Evolutionary conservation across 2,888 invertebrate species (phyloP).

Genomic region (Ceramica pisi): DNA sequence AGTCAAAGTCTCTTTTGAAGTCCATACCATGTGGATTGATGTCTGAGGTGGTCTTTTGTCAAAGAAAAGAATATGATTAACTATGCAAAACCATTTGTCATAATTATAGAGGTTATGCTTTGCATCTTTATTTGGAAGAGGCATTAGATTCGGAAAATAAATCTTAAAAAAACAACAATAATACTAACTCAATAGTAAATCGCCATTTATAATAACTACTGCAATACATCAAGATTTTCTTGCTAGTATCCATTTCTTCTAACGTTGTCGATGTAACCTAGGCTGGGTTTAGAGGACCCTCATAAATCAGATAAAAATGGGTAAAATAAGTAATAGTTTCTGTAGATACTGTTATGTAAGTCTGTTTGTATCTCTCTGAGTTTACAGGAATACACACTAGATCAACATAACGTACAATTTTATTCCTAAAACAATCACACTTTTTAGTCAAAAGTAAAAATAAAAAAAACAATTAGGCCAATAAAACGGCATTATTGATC

Average conservation of each 20-base stretch:
- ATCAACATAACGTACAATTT: no score
- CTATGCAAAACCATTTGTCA: background rate
- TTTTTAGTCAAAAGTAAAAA: no score
- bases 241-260: slow-evolving; percentile 13
- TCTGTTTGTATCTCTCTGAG: background rate
- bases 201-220: background rate
- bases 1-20: no score
- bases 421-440: no score
- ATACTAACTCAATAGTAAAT: background rate
- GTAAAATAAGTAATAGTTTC: slow-evolving; percentile 12
- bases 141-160: no score
- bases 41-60: no score
- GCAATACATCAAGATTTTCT: slow-evolving; percentile 4
- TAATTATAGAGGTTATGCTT: no score
- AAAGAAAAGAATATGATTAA: no score
- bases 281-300: background rate
- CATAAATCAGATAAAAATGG: slow-evolving; percentile 35
- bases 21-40: no score
- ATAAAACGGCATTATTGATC: no score
- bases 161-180: slow-evolving; percentile 1
- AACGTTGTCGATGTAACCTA: background rate
- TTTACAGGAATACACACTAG: background rate
- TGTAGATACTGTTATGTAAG: background rate
- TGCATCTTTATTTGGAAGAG: no score
- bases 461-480: no score